A percentile compares a stretch with the other conserved stretches of the same genome.
Conservation (phyloP, 2,113 vertebrate genomes). For the Atherinomorus stipes region DNA sequence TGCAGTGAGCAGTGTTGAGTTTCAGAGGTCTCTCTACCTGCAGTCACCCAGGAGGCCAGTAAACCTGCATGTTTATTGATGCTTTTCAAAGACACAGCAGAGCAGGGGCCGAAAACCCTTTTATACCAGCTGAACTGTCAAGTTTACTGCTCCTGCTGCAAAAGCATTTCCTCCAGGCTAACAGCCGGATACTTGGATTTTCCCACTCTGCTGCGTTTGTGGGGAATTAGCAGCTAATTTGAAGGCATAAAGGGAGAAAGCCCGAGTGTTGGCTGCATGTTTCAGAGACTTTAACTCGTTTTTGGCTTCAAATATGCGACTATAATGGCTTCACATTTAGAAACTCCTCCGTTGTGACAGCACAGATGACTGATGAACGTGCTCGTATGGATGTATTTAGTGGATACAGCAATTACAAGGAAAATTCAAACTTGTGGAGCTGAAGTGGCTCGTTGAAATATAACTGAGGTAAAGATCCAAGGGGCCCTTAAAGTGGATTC, state of each 20-base stretch:
- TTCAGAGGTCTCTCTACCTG: constrained; percentile 27
- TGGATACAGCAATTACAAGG: neutral
- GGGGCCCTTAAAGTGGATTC: neutral
- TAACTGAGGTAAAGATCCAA: neutral
- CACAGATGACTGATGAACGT: neutral
- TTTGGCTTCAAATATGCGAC: neutral
- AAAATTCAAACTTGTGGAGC: neutral
- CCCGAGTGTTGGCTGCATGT: neutral
- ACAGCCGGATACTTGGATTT: constrained; percentile 26
- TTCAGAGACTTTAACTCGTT: neutral
- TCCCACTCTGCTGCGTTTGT: neutral
- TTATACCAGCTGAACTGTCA: neutral
- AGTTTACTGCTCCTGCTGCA: constrained; percentile 23
- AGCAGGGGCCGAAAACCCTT: constrained; percentile 20
- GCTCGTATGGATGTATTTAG: neutral
- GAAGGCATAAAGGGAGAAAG: neutral
- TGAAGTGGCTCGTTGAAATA: neutral
- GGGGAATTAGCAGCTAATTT: constrained; percentile 7
- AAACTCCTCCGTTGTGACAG: neutral
- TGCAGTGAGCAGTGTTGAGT: constrained; percentile 18
- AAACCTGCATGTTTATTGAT: constrained; percentile 47
- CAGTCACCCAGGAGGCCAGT: constrained; percentile 18
- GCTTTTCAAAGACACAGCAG: constrained; percentile 3
- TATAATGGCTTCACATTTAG: neutral
- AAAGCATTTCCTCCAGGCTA: neutral